A percentile compares a stretch with the other conserved stretches of the same genome.
These are phyloP conservation scores for Unio pictorum DNA, from an alignment of 2,888 invertebrate genomes.

Conservation along the genomic window DNA sequence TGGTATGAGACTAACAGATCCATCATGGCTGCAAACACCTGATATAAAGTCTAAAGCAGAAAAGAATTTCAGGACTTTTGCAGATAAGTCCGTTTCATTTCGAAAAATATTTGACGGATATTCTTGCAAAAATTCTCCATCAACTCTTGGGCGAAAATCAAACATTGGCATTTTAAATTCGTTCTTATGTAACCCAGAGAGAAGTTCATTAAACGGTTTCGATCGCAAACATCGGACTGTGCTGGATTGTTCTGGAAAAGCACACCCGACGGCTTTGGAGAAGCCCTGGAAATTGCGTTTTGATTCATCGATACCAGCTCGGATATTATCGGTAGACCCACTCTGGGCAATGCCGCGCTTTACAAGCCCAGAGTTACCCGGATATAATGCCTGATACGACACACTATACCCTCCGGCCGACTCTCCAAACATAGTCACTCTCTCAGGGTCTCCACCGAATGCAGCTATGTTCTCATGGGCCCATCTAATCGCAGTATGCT, in stretches of 20 bases:
- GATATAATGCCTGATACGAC: conserved; percentile 48
- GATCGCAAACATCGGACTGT: conserved; percentile 9
- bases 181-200: conserved; percentile 10
- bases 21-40: conserved; percentile 86
- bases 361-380: conserved; percentile 39
- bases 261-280: conserved; percentile 7
- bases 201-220: neutral
- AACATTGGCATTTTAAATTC: conserved; percentile 63
- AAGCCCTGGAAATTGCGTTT: conserved; percentile 1
- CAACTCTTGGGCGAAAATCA: conserved; percentile 91
- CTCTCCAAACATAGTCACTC: conserved; percentile 56
- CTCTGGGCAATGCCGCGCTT: conserved; percentile 53
- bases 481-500: conserved; percentile 93
- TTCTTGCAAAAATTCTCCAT: conserved; percentile 88
- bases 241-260: neutral
- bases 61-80: conserved; percentile 92
- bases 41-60: conserved; percentile 86
- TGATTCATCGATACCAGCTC: conserved; percentile 37
- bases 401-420: conserved; percentile 52
- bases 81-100: conserved; percentile 87
- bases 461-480: conserved; percentile 86
- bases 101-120: conserved; percentile 88
- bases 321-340: conserved; percentile 33
- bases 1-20: neutral
- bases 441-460: conserved; percentile 55